Conservation (phyloP, 2,888 invertebrate species). For the Archips crataeganus region DNA sequence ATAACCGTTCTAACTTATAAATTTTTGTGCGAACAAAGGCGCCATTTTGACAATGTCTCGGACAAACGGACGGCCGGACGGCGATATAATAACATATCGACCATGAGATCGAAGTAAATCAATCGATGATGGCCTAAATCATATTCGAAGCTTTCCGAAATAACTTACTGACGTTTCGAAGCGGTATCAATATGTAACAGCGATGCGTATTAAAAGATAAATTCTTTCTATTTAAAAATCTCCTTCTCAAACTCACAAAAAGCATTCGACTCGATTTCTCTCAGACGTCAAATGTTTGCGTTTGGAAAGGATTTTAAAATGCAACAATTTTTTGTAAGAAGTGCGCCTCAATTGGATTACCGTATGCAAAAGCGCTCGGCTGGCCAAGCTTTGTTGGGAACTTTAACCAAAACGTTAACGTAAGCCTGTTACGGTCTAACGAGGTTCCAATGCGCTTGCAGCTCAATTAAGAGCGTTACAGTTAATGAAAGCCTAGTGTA, state of each 20-base stretch:
- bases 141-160: constrained; percentile 48
- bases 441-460: constrained; percentile 18
- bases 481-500: constrained; percentile 4
- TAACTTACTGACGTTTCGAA: constrained; percentile 29
- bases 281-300: constrained; percentile 82
- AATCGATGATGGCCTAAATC: constrained; percentile 73
- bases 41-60: constrained; percentile 78
- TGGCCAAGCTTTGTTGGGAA: constrained; percentile 53
- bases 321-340: constrained; percentile 78
- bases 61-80: constrained; percentile 70
- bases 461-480: constrained; percentile 9
- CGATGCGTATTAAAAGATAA: constrained; percentile 20
- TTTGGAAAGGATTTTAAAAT: constrained; percentile 83
- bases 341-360: constrained; percentile 68
- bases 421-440: constrained; percentile 44
- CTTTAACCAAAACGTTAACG: constrained; percentile 58
- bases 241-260: constrained; percentile 57
- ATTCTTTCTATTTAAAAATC: constrained; percentile 33
- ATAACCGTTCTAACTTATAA: constrained; percentile 80
- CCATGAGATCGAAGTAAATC: constrained; percentile 75
- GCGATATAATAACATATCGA: constrained; percentile 79
- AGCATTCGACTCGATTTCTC: constrained; percentile 77
- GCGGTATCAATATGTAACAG: constrained; percentile 41
- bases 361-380: constrained; percentile 75
- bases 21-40: constrained; percentile 84